These are phyloP conservation scores for Zaprionus kolodkinae DNA, from an alignment of 1,140 invertebrate species.

Conservation along the genomic window DNA sequence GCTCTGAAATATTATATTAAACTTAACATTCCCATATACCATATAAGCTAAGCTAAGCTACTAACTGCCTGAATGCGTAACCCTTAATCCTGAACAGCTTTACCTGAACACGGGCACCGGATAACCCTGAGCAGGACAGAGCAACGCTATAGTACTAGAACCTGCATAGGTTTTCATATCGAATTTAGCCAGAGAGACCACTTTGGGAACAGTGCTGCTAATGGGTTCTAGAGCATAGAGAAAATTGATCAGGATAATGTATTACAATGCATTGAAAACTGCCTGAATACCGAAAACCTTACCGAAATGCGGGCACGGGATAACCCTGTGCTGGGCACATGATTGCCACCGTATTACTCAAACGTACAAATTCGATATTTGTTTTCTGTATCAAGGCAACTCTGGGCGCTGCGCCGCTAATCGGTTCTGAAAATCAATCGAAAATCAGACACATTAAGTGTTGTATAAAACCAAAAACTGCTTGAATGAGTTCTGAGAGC, in stretches of 20 bases:
- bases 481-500: constrained; percentile 13
- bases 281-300: constrained; percentile 62
- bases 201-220: constrained; percentile 87
- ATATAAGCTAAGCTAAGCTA: background rate
- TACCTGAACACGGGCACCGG: constrained; percentile 88
- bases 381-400: constrained; percentile 86
- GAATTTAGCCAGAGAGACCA: constrained; percentile 82
- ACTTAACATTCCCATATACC: background rate
- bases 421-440: constrained; percentile 86
- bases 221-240: constrained; percentile 87
- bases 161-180: constrained; percentile 86
- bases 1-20: constrained; percentile 86
- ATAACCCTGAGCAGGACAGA: constrained; percentile 90
- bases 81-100: constrained; percentile 43
- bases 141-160: constrained; percentile 84
- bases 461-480: constrained; percentile 33
- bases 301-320: constrained; percentile 88
- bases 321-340: constrained; percentile 90
- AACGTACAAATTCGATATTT: constrained; percentile 84
- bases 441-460: background rate
- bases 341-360: constrained; percentile 83
- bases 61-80: constrained; percentile 37
- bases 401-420: constrained; percentile 88
- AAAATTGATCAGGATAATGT: background rate
- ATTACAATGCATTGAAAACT: background rate